These are phyloP conservation scores for Tachina lurida DNA, from an alignment of 2,888 invertebrate genomes.

Conservation along the genomic window DNA sequence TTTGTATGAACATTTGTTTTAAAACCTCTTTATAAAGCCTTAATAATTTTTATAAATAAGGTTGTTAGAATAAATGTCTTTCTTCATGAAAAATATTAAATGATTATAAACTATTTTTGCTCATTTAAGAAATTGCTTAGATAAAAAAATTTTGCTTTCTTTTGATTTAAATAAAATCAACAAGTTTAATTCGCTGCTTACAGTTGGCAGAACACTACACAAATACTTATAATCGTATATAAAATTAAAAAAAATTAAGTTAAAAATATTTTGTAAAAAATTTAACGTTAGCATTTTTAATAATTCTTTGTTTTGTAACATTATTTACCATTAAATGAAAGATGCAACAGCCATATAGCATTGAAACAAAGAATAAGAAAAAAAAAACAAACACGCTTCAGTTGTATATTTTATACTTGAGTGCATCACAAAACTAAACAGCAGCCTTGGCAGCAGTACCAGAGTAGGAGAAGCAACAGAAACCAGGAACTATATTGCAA, in stretches of 20 bases:
- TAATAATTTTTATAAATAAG: no score
- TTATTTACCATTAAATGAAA: slow-evolving; percentile 27
- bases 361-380: slow-evolving; percentile 14
- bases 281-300: background rate
- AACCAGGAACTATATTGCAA: slow-evolving; percentile 27
- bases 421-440: slow-evolving; percentile 54
- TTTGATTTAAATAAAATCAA: no score
- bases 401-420: slow-evolving; percentile 67
- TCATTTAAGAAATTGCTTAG: no score
- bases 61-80: no score
- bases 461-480: slow-evolving; percentile 25
- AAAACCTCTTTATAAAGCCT: no score
- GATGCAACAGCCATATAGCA: slow-evolving; percentile 20
- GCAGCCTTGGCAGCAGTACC: background rate
- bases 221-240: no score
- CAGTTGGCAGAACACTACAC: no score
- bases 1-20: no score
- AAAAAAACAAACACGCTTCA: slow-evolving; percentile 50
- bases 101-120: no score
- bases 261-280: slow-evolving; percentile 25
- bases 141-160: no score
- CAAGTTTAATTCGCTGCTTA: no score
- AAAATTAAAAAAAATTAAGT: slow-evolving; percentile 33
- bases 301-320: slow-evolving; percentile 11
- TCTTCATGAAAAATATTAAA: no score